Base-by-base conservation (phyloP, 2,797 vertebrate species). In the Sphaeramia orbicularis region DNA sequence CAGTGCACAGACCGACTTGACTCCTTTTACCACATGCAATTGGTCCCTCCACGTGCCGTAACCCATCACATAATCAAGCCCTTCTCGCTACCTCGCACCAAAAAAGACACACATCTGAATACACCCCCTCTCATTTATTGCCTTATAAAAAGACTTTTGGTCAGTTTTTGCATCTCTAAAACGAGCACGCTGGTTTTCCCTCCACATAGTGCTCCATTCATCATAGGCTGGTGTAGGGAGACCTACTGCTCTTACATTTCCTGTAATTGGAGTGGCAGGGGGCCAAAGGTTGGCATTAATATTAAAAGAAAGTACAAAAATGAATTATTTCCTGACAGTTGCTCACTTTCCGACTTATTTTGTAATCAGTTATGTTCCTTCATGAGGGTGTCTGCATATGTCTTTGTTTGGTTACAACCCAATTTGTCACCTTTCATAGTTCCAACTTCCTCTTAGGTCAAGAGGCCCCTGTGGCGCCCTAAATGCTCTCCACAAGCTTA, bases 171-270 rank as follows among this genome's bases (percentile, higher is more conserved):
- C 93, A 91, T 95, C 93, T 91, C 93, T 92, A 93, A 95, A 96
- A 95, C 79, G 89, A 93, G 92, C 91, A 84, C 80, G 90, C 90
- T 93, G 93, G 94, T 93, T 94, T 94, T 84, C 80, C 88, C 93
- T 79, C 94, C 93, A 96, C 95, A 98, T 95, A 99, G 96, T 91
- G 91, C 94, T 95, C 95, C 95, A 98, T 99, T 99, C 96, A 98
- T 97, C 95, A 95, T 92, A 86, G 74, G 27, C 85, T 89, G 95
- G 90, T 85, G 90, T 87, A 89, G 87, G 85, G 92, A 95, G 95
- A 95, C 94, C 95, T 86, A 84, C 92, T 94, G 93, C 86, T 87
- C 90, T 88, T 89, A 89, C 81, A 89, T 91, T 97, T 97, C 96
- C 96, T 96, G 94, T 96, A 94, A 93, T 83, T 90, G 92, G 91